phyloP scores from a whole-genome alignment of 2,888 invertebrate genomes.

The Elysia crispata region DNA sequence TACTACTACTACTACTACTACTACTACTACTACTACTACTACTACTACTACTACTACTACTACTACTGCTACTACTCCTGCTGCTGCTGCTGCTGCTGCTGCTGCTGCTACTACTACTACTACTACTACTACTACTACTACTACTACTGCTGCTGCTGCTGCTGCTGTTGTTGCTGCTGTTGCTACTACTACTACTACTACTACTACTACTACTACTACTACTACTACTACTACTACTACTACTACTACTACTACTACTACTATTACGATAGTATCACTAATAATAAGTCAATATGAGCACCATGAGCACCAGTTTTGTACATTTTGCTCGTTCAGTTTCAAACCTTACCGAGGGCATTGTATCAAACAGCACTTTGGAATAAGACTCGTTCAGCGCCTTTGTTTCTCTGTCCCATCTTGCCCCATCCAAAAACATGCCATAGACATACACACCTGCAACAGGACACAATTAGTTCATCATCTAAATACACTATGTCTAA shows the following conservation, averaged over 20 bases:
- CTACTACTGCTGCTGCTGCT: too few relatives aligned
- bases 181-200: not conserved
- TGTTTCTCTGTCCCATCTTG: conserved; percentile 77
- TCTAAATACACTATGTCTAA: too few relatives aligned
- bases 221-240: conserved; percentile 14
- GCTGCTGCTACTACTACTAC: too few relatives aligned
- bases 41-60: conserved; percentile 9
- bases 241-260: not conserved
- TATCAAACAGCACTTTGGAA: conserved; percentile 90
- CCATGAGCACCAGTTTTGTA: too few relatives aligned
- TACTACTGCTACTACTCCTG: too few relatives aligned
- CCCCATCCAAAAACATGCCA: conserved; percentile 78
- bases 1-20: conserved; percentile 9
- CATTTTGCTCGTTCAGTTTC: too few relatives aligned
- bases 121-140: too few relatives aligned
- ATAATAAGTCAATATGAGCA: too few relatives aligned
- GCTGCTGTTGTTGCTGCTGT: too few relatives aligned
- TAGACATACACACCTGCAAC: conserved; percentile 77
- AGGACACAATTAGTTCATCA: too few relatives aligned
- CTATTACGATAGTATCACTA: too few relatives aligned
- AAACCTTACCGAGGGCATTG: conserved; percentile 83
- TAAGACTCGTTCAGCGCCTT: conserved; percentile 85
- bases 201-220: conserved; percentile 5
- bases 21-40: conserved; percentile 9
- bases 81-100: too few relatives aligned